These are phyloP conservation scores for Vimba vimba DNA, from an alignment of 2,113 vertebrate species.

Conservation along the genomic window DNA sequence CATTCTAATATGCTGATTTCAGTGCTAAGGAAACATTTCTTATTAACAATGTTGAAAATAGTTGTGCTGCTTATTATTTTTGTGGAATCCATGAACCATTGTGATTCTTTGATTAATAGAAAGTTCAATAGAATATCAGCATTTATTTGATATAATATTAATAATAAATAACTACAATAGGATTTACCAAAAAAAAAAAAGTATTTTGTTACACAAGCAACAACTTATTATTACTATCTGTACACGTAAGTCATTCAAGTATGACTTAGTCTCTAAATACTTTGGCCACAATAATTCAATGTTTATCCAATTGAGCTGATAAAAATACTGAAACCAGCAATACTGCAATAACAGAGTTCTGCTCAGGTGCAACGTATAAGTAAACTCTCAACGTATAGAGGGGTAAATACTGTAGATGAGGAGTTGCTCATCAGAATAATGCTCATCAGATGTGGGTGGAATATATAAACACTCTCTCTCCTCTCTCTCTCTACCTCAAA, in stretches of 20 bases:
- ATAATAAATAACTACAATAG: too few species aligned
- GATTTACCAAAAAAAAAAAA: too few species aligned
- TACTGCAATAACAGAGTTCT: background rate
- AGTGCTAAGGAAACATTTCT: background rate
- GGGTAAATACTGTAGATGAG: background rate
- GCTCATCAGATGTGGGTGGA: constrained; percentile 8
- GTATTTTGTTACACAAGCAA: background rate
- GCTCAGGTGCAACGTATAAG: background rate
- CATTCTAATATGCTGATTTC: background rate
- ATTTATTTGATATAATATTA: too few species aligned
- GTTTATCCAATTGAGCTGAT: background rate
- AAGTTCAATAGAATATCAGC: too few species aligned
- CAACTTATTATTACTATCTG: background rate
- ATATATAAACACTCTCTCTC: background rate
- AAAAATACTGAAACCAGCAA: background rate
- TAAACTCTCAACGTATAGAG: background rate
- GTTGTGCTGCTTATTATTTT: background rate
- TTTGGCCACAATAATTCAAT: background rate
- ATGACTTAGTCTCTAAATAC: background rate
- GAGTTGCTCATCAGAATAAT: background rate
- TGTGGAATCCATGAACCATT: background rate
- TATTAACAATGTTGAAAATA: background rate
- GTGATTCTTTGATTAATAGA: background rate
- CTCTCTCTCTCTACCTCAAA: background rate
- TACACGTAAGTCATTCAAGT: background rate